phyloP scores from a whole-genome alignment of 2,888 invertebrate species.

The Aleiodes alternator region DNA sequence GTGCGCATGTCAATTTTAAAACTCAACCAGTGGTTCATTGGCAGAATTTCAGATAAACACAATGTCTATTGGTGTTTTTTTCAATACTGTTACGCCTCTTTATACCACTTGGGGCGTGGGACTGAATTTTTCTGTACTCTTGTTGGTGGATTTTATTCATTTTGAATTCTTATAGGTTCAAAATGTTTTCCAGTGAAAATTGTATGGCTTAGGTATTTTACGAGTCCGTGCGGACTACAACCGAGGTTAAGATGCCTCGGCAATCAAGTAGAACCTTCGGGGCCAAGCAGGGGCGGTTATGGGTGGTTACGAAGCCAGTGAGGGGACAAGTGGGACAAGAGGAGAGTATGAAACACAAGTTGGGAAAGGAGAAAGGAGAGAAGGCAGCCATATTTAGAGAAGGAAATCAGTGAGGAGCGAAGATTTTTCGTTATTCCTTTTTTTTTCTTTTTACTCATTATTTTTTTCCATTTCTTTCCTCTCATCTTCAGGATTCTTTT shows the following conservation, averaged over 20 bases:
- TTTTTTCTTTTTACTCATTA: constrained; percentile 51
- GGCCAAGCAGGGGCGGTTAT: constrained; percentile 73
- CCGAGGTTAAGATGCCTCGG: constrained; percentile 75
- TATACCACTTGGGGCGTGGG: constrained; percentile 67
- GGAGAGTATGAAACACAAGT: constrained; percentile 39
- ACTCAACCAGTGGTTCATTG: constrained; percentile 46
- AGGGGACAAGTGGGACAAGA: constrained; percentile 40
- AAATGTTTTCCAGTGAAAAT: not conserved
- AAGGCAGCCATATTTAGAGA: constrained; percentile 74
- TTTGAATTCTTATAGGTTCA: constrained; percentile 62
- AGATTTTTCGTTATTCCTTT: constrained; percentile 56
- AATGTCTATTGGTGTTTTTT: constrained; percentile 68
- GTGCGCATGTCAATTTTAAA: constrained; percentile 56
- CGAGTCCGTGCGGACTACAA: constrained; percentile 68
- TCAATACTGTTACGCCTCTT: constrained; percentile 65
- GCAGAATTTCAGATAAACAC: constrained; percentile 39
- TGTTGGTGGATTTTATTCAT: constrained; percentile 58
- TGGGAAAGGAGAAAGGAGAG: constrained; percentile 55
- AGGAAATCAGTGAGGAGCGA: constrained; percentile 73
- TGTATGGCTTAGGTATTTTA: not conserved
- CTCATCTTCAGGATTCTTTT: constrained; percentile 49
- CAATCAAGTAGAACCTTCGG: constrained; percentile 75
- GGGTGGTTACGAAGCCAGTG: constrained; percentile 66
- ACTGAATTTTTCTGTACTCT: constrained; percentile 61
- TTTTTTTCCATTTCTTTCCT: constrained; percentile 49